Evolutionary conservation across 2,888 invertebrate species (phyloP).

Genomic region (Amphipyra tragopoginis): DNA sequence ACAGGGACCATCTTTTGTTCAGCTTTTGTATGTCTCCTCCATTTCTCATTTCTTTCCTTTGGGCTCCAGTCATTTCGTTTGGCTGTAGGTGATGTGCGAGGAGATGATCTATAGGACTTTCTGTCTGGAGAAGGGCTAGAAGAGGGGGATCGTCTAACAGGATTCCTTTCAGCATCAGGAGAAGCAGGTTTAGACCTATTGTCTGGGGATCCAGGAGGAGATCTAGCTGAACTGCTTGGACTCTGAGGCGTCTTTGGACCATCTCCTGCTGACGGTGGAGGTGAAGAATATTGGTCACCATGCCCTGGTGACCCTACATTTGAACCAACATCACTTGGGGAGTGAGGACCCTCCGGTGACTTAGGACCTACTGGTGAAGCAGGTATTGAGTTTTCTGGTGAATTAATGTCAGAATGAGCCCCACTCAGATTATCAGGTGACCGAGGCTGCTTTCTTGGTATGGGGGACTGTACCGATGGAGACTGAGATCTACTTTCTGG

Average conservation of each 20-base stretch:
- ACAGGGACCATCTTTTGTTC: slow-evolving; percentile 83
- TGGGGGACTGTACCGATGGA: slow-evolving; percentile 67
- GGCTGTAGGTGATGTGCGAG: slow-evolving; percentile 63
- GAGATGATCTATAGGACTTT: slow-evolving; percentile 73
- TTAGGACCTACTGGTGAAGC: slow-evolving; percentile 79
- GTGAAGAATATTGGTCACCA: slow-evolving; percentile 71
- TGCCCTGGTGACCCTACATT: slow-evolving; percentile 75
- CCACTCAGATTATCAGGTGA: slow-evolving; percentile 83
- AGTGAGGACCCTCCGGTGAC: slow-evolving; percentile 86
- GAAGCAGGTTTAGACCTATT: slow-evolving; percentile 76
- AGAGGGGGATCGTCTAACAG: slow-evolving; percentile 69
- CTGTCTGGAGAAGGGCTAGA: slow-evolving; percentile 81
- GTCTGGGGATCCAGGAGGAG: slow-evolving; percentile 74
- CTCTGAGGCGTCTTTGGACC: slow-evolving; percentile 83
- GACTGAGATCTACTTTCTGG: slow-evolving; percentile 75
- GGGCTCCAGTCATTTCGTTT: slow-evolving; percentile 82
- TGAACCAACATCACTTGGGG: slow-evolving; percentile 78
- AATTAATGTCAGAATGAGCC: slow-evolving; percentile 85
- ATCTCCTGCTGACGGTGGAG: slow-evolving; percentile 72
- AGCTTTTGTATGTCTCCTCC: slow-evolving; percentile 85
- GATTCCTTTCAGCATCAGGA: slow-evolving; percentile 77
- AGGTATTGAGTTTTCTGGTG: slow-evolving; percentile 84
- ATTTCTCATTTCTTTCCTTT: slow-evolving; percentile 73
- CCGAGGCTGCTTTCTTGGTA: slow-evolving; percentile 64
- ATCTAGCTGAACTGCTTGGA: slow-evolving; percentile 74